phyloP scores from a whole-genome alignment of 1,140 invertebrate genomes.

The Leptinotarsa texana region DNA sequence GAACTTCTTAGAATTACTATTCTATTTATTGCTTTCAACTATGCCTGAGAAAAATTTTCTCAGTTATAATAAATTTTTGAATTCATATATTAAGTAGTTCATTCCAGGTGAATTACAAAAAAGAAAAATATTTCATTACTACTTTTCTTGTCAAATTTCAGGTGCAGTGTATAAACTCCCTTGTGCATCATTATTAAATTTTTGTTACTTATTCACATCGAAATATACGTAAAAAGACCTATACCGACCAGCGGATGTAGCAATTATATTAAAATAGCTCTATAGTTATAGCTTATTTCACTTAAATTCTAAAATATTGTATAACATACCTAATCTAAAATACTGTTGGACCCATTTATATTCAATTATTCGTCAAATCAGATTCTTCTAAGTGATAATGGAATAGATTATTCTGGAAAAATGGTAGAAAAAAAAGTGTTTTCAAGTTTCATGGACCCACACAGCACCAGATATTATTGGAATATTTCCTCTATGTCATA shows the following conservation, averaged over 20 bases:
- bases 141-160: not conserved
- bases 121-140: too few relatives aligned
- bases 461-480: too few relatives aligned
- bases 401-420: too few relatives aligned
- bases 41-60: too few relatives aligned
- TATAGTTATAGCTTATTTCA: not conserved
- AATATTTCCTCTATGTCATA: too few relatives aligned
- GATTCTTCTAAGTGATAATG: not conserved
- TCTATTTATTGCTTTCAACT: too few relatives aligned
- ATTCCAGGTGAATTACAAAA: too few relatives aligned
- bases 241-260: conserved; percentile 30
- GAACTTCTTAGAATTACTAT: too few relatives aligned
- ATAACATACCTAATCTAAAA: conserved; percentile 8
- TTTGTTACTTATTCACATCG: conserved; percentile 39
- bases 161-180: not conserved
- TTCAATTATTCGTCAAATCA: not conserved
- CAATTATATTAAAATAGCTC: not conserved
- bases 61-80: too few relatives aligned
- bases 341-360: conserved; percentile 36
- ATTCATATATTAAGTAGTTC: too few relatives aligned
- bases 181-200: not conserved
- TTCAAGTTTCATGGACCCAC: too few relatives aligned
- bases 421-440: too few relatives aligned
- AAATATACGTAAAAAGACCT: conserved; percentile 15
- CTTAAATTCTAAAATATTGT: not conserved